phyloP scores from a whole-genome alignment of 1,140 invertebrate species.

The Ips typographus region DNA sequence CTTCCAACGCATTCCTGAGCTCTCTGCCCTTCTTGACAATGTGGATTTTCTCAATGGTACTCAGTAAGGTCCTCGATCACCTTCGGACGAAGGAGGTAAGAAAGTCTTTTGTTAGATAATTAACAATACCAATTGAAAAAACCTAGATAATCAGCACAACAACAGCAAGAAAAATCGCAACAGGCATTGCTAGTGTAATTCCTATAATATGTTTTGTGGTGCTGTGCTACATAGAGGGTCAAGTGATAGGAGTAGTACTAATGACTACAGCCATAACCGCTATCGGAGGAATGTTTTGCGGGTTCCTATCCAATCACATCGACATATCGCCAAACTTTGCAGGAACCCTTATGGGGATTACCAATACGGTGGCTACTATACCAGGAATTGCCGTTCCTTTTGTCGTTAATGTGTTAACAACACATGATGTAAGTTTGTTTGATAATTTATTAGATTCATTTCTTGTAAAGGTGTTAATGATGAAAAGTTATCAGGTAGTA shows the following conservation, averaged over 20 bases:
- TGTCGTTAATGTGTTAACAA: conserved; percentile 75
- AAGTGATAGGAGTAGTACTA: conserved; percentile 68
- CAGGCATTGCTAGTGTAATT: conserved; percentile 59
- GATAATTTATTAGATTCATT: too few relatives aligned
- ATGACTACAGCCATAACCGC: conserved; percentile 74
- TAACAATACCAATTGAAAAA: conserved; percentile 40
- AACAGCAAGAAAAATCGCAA: conserved; percentile 52
- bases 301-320: conserved; percentile 88
- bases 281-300: conserved; percentile 85
- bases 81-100: conserved; percentile 58
- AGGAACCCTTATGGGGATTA: conserved; percentile 81
- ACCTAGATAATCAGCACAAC: conserved; percentile 63
- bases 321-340: conserved; percentile 89
- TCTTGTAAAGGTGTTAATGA: too few relatives aligned
- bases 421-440: conserved; percentile 57
- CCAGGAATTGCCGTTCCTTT: conserved; percentile 85
- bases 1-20: conserved; percentile 72
- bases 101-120: conserved; percentile 52
- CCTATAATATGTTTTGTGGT: conserved; percentile 68
- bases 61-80: conserved; percentile 66
- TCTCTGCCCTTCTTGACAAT: conserved; percentile 74
- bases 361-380: conserved; percentile 82
- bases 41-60: conserved; percentile 72
- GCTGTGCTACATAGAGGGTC: conserved; percentile 68
- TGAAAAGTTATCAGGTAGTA: too few relatives aligned